A percentile compares a stretch with the other conserved stretches of the same genome.
phyloP scores from a whole-genome alignment of 2,888 invertebrate species.

The Sphecodes monilicornis region DNA sequence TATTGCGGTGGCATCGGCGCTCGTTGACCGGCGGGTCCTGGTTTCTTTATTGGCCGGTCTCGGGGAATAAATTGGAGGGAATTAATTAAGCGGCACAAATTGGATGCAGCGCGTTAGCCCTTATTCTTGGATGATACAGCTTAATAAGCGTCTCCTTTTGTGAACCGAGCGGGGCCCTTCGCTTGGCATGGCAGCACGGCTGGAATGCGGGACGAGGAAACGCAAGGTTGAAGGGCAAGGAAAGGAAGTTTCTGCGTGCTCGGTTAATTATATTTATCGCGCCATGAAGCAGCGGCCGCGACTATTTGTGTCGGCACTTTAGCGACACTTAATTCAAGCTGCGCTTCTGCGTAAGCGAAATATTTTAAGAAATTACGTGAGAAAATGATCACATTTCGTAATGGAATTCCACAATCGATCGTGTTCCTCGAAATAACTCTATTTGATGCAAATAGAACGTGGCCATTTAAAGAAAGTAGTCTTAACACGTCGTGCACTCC shows the following conservation, averaged over 20 bases:
- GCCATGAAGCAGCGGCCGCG: constrained; percentile 20
- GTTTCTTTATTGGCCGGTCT: constrained; percentile 76
- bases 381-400: background rate
- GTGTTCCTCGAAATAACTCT: too few species aligned
- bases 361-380: background rate
- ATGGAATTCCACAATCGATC: background rate
- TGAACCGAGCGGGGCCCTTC: constrained; percentile 46
- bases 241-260: constrained; percentile 38
- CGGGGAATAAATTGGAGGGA: constrained; percentile 80
- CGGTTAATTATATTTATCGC: constrained; percentile 42
- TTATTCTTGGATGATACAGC: constrained; percentile 83
- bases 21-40: constrained; percentile 71
- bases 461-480: background rate
- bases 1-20: constrained; percentile 77
- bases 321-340: background rate
- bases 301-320: constrained; percentile 20
- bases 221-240: constrained; percentile 28
- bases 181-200: background rate
- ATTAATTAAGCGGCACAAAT: constrained; percentile 84
- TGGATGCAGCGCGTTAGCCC: constrained; percentile 83
- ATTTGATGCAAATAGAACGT: background rate
- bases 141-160: constrained; percentile 79
- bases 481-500: too few species aligned
- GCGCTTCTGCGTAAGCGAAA: constrained; percentile 11
- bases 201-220: constrained; percentile 60